Percentiles rank a stretch among this genome's conserved stretches.
Conservation (phyloP, 2,888 invertebrate species). For the Molanna angustata region DNA sequence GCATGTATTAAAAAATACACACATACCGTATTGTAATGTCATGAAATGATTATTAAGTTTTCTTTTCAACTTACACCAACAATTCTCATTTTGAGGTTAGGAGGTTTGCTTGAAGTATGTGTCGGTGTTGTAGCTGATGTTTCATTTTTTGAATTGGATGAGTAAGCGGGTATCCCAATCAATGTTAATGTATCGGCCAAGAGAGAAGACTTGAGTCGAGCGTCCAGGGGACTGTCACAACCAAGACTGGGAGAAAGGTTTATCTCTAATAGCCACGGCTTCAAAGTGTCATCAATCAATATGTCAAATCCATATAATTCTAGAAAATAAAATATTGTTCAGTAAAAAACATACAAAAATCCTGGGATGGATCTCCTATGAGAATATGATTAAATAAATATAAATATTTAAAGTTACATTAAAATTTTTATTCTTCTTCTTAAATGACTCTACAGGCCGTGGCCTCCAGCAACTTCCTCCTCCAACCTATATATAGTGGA, state of each 20-base stretch:
- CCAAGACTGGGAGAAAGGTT: constrained; percentile 86
- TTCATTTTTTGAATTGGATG: not conserved
- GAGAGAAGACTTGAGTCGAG: constrained; percentile 88
- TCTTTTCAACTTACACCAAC: constrained; percentile 44
- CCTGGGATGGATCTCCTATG: no score
- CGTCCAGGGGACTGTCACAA: constrained; percentile 91
- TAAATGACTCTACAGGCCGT: no score
- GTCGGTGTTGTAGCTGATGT: constrained; percentile 19
- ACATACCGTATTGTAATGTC: no score
- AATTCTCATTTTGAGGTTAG: constrained; percentile 44
- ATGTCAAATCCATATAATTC: constrained; percentile 95
- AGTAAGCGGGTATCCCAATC: constrained; percentile 73
- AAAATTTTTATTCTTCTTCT: no score
- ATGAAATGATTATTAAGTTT: no score
- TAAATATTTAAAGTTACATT: no score
- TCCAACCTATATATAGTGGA: no score
- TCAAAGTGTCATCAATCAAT: constrained; percentile 83
- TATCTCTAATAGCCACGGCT: constrained; percentile 94
- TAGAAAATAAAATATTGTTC: constrained; percentile 42
- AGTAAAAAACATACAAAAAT: no score
- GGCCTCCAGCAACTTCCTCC: no score
- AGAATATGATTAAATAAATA: no score
- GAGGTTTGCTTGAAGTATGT: constrained; percentile 37
- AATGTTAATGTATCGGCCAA: constrained; percentile 89
- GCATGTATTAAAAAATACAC: no score